These are phyloP conservation scores for Brachymystax lenok DNA, from an alignment of 2,797 vertebrate genomes.

Conservation along the genomic window DNA sequence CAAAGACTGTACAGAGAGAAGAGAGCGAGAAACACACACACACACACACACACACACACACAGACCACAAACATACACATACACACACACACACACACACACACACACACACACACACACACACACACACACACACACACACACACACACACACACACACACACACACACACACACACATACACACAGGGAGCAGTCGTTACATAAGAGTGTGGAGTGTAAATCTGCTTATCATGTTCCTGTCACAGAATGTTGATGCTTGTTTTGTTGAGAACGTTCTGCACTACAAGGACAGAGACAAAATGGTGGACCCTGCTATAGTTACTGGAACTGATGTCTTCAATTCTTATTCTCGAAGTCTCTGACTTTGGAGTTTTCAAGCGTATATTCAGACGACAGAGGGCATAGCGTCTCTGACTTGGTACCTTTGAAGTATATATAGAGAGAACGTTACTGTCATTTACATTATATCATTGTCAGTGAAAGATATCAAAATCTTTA, in stretches of 20 bases:
- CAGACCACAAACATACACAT: no score
- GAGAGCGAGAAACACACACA: neutral
- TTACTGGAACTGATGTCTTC: slow-evolving; percentile 47
- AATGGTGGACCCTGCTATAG: slow-evolving; percentile 50
- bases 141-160: no score
- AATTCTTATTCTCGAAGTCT: slow-evolving; percentile 22
- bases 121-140: no score
- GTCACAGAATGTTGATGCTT: slow-evolving; percentile 63
- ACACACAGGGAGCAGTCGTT: slow-evolving; percentile 45
- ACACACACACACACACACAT: neutral
- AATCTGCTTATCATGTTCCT: slow-evolving; percentile 72
- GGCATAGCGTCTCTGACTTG: neutral
- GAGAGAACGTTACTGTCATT: neutral
- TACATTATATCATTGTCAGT: no score
- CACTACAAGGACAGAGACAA: slow-evolving; percentile 53
- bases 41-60: slow-evolving; percentile 30
- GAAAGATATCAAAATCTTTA: neutral
- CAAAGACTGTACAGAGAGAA: no score
- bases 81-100: no score
- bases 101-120: no score
- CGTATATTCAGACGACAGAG: neutral
- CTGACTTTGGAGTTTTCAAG: neutral
- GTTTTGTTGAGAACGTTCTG: slow-evolving; percentile 61
- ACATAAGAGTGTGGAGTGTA: slow-evolving; percentile 67
- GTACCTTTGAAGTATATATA: slow-evolving; percentile 36